phyloP scores from a whole-genome alignment of 2,888 invertebrate genomes.

The Aporophyla nigra region DNA sequence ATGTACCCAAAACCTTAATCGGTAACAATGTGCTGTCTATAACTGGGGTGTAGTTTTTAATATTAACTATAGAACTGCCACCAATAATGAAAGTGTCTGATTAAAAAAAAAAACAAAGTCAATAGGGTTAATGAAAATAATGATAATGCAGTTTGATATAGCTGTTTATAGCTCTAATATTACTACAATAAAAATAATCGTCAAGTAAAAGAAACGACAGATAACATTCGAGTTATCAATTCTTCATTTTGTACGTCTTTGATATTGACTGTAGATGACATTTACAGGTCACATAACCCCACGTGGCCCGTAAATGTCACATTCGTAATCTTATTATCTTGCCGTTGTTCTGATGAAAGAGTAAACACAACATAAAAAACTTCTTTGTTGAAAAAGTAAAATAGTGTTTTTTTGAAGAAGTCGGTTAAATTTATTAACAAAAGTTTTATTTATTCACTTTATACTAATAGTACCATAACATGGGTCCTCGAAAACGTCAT shows the following conservation, averaged over 20 bases:
- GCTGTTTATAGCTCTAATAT: too few relatives aligned
- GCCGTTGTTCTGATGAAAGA: background rate
- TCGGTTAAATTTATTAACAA: too few relatives aligned
- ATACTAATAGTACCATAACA: too few relatives aligned
- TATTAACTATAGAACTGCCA: background rate
- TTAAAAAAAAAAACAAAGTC: constrained; percentile 23
- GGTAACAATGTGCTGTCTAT: constrained; percentile 22
- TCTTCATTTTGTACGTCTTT: background rate
- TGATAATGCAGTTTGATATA: background rate
- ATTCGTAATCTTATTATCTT: background rate
- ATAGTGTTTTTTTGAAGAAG: too few relatives aligned
- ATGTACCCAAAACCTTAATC: constrained; percentile 65
- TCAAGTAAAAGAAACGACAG: background rate
- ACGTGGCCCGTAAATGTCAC: background rate
- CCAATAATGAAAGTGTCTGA: constrained; percentile 34
- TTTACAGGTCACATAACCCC: background rate
- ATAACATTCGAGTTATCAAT: background rate
- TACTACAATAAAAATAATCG: background rate
- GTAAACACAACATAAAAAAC: background rate
- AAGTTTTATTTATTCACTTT: too few relatives aligned
- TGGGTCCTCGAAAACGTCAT: too few relatives aligned
- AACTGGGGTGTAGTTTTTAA: constrained; percentile 3
- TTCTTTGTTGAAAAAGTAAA: too few relatives aligned
- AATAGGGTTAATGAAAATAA: background rate
- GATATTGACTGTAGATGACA: background rate